Evolutionary conservation across 1,140 invertebrate genomes (phyloP), one percentile per base, ranked within the genome.

Genomic region (Aphaenogaster floridana): DNA sequence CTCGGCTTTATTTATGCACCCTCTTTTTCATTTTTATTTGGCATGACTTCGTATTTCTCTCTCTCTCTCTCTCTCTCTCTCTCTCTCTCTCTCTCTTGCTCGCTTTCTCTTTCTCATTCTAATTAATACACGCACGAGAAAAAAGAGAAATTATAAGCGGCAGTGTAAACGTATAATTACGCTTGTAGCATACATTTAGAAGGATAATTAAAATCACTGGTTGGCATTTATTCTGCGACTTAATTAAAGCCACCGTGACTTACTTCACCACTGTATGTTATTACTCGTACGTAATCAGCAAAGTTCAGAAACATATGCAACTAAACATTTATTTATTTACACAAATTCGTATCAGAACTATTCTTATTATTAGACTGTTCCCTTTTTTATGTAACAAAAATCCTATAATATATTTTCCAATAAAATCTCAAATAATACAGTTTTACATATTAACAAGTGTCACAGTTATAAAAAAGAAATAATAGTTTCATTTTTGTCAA

Each of bases 101-200:
- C 42, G 3, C 42, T 45, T 7, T 45, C 42, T 45, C 42, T 45
- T 36, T 76, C 59, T 61, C 8, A 74, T 84, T 61, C 69, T 76
- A 84, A 84, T 84, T 74, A 84, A 84, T 76, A 48, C 21, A 28
- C 45, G 54, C 69, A 74, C 36, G 28, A 74, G 21, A 34, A 72
- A 83, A 80, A 71, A 72, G n/a, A 45, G 48, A 68, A 81, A 84
- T 84, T 34, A 61, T 84, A 84, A 74, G 42, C 68, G 42, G 69
- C n/a, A 84, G 59, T 74, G 69, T 63, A 84, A 83, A 83, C 68
- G 68, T 83, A 84, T 74, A 84, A 84, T 84, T 74, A 74, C 57
- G 54, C 69, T 84, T 74, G 80, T 74, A 74, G 80, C 69, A 61
- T 76, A 48, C 80, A 74, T 84, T 84, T 76, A 74, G 34, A 15